Percentiles rank a stretch among this genome's conserved stretches.
These are phyloP conservation scores for Gymnothorax reevesii DNA, from an alignment of 2,797 vertebrate species.

Conservation along the genomic window DNA sequence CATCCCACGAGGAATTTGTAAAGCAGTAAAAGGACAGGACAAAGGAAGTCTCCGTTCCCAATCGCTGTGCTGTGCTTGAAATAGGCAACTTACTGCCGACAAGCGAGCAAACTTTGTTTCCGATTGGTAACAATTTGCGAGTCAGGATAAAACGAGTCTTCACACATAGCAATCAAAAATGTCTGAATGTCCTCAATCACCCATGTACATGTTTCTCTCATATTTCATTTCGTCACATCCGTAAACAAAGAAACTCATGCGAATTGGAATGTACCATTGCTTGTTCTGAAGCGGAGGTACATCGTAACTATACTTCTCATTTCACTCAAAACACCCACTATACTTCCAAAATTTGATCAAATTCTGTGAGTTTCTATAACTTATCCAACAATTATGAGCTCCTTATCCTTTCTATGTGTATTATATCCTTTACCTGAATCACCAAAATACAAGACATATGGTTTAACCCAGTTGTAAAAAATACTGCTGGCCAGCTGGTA, in stretches of 20 bases:
- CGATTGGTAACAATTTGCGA: background rate
- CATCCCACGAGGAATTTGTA: background rate
- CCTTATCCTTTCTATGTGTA: background rate
- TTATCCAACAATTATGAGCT: background rate
- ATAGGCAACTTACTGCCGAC: background rate
- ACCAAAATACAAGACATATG: constrained; percentile 34
- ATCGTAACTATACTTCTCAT: background rate
- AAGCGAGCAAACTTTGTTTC: background rate
- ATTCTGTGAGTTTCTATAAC: background rate
- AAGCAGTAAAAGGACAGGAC: background rate
- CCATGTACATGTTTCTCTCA: background rate
- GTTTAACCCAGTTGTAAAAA: constrained; percentile 48
- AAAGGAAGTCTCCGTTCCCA: background rate
- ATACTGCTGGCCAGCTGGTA: constrained; percentile 33
- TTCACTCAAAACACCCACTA: background rate
- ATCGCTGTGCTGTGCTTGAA: background rate
- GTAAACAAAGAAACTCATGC: constrained; percentile 62
- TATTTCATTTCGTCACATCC: constrained; percentile 56
- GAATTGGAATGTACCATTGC: constrained; percentile 51
- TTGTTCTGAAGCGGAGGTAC: background rate
- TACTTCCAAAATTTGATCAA: background rate
- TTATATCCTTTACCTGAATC: background rate
- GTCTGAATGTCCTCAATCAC: background rate
- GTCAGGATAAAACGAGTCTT: background rate
- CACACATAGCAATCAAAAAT: background rate